phyloP scores from a whole-genome alignment of 2,113 vertebrate species.

The Nettapus auritus region DNA sequence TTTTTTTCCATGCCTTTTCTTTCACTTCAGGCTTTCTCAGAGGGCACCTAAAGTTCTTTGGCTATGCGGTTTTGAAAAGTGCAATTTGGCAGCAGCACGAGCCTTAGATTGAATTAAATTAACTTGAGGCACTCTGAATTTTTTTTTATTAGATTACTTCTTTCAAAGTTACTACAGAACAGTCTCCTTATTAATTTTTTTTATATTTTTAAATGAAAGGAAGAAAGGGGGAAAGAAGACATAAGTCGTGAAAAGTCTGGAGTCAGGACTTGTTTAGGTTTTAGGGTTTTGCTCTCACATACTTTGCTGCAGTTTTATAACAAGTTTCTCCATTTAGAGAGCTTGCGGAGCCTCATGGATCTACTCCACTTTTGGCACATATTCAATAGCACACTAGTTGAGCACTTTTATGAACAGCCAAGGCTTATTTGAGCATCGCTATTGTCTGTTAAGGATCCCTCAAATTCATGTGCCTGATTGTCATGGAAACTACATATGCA shows the following conservation, averaged over 20 bases:
- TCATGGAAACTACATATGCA: background rate
- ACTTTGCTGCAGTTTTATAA: slow-evolving; percentile 29
- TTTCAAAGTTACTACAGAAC: slow-evolving; percentile 78
- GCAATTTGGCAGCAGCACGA: slow-evolving; percentile 79
- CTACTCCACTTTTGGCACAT: background rate
- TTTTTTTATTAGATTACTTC: slow-evolving; percentile 82
- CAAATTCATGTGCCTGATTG: background rate
- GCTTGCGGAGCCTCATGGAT: background rate
- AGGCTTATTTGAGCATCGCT: background rate
- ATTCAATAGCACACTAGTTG: background rate
- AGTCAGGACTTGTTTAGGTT: slow-evolving; percentile 55
- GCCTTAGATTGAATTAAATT: slow-evolving; percentile 82
- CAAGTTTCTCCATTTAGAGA: slow-evolving; percentile 19
- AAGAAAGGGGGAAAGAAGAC: background rate
- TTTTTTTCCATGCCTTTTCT: slow-evolving; percentile 33
- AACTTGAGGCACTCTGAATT: slow-evolving; percentile 76
- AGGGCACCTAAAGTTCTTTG: slow-evolving; percentile 79
- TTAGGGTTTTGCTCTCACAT: slow-evolving; percentile 37
- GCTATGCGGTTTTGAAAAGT: slow-evolving; percentile 78
- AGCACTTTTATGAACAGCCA: background rate
- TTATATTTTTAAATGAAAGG: slow-evolving; percentile 65
- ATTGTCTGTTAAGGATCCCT: background rate
- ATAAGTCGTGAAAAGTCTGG: slow-evolving; percentile 43
- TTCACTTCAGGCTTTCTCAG: slow-evolving; percentile 77
- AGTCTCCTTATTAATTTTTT: slow-evolving; percentile 74